These are phyloP conservation scores for Trachythela sp. DNA, from an alignment of 64 coral and sea anemone genomes.

Conservation along the genomic window DNA sequence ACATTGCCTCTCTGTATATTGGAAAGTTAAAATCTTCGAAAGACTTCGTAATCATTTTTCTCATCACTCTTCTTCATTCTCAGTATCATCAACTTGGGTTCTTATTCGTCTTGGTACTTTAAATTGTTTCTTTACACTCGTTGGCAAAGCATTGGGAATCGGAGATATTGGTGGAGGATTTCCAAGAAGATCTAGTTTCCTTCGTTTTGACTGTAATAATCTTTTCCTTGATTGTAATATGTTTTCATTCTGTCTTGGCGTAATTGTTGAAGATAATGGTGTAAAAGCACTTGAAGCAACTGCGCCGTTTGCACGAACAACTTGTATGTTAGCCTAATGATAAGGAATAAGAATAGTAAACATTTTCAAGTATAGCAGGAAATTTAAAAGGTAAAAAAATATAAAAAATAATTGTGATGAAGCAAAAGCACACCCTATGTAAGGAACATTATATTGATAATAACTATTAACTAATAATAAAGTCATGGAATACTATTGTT, in stretches of 20 bases:
- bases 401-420: no score
- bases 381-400: no score
- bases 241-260: neutral
- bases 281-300: neutral
- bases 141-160: slow-evolving; percentile 48
- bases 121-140: slow-evolving; percentile 73
- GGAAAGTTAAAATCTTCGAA: no score
- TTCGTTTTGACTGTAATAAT: slow-evolving; percentile 44
- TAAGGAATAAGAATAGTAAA: neutral
- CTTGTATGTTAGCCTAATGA: neutral
- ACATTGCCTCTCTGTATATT: no score
- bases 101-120: slow-evolving; percentile 41
- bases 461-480: no score
- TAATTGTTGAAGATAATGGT: neutral
- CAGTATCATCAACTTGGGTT: neutral
- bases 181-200: slow-evolving; percentile 61
- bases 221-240: neutral
- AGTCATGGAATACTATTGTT: no score
- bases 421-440: no score
- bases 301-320: neutral
- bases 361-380: neutral
- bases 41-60: neutral
- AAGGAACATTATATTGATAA: no score
- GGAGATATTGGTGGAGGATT: slow-evolving; percentile 67
- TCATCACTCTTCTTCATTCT: neutral